Conservation (phyloP, 2,113 vertebrate genomes). For the Lagopus leucura region DNA sequence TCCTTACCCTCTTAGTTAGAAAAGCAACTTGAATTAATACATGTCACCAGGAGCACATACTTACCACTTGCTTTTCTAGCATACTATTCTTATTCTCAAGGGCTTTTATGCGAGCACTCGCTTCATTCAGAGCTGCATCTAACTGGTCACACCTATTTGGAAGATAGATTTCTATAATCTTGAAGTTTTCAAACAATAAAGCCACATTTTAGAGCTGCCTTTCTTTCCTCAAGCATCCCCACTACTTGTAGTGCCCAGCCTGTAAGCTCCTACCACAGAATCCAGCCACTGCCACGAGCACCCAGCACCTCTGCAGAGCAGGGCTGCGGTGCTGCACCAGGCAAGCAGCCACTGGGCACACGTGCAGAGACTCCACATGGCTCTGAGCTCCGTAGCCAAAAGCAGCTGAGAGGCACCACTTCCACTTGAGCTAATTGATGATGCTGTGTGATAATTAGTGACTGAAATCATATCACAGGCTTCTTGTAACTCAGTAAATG, state of each 20-base stretch:
- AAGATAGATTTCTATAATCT: background rate
- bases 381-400: background rate
- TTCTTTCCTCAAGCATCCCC: background rate
- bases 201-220: background rate
- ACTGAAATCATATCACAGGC: background rate
- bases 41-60: background rate
- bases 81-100: conserved; percentile 88
- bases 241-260: fast-evolving
- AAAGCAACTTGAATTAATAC: background rate
- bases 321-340: background rate
- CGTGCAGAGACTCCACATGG: background rate
- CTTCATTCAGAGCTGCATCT: conserved; percentile 85
- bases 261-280: background rate
- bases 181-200: background rate
- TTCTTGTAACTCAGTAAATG: background rate
- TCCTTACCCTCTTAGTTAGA: background rate
- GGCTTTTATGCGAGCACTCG: conserved; percentile 79
- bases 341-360: background rate
- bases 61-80: conserved; percentile 90
- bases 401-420: background rate
- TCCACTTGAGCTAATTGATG: background rate
- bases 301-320: background rate
- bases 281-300: fast-evolving
- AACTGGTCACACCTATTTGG: conserved; percentile 86
- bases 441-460: background rate